Conservation (phyloP, 1,140 invertebrate genomes). For the Theocolax elegans region DNA sequence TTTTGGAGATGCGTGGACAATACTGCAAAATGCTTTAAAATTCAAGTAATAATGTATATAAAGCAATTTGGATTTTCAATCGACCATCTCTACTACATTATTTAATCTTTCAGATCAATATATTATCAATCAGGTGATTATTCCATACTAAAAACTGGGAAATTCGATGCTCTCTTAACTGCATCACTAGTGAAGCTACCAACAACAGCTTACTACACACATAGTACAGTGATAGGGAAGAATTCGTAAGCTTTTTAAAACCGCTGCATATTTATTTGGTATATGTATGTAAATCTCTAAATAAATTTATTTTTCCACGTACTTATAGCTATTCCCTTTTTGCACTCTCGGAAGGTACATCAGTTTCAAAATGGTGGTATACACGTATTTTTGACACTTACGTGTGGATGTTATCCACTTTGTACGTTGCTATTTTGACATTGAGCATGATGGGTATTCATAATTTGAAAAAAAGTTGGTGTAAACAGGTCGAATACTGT, state of each 20-base stretch:
- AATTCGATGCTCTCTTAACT: constrained; percentile 8
- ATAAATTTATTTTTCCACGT: no score
- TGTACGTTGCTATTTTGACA: constrained; percentile 33
- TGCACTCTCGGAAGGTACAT: constrained; percentile 42
- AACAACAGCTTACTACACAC: constrained; percentile 20
- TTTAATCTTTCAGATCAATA: constrained; percentile 18
- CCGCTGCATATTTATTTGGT: no score
- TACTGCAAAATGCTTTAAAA: constrained; percentile 43
- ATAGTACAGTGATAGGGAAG: constrained; percentile 29
- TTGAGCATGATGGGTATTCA: constrained; percentile 37
- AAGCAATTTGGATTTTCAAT: no score
- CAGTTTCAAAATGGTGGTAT: constrained; percentile 48
- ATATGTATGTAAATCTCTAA: no score
- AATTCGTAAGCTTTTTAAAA: constrained; percentile 42
- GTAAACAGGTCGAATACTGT: constrained; percentile 24
- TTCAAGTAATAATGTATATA: constrained; percentile 43
- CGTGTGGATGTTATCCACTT: constrained; percentile 42
- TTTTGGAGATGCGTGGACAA: constrained; percentile 50
- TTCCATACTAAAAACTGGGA: constrained; percentile 13
- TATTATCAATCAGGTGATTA: constrained; percentile 5
- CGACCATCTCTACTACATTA: no score
- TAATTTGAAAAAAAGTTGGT: constrained; percentile 41
- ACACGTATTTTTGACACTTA: constrained; percentile 44
- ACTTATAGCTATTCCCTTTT: constrained; percentile 47
- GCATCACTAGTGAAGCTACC: constrained; percentile 10